Evolutionary conservation across 35 echinoderm and acorn worm genomes (phyloP).

Genomic region (Acanthaster planci): DNA sequence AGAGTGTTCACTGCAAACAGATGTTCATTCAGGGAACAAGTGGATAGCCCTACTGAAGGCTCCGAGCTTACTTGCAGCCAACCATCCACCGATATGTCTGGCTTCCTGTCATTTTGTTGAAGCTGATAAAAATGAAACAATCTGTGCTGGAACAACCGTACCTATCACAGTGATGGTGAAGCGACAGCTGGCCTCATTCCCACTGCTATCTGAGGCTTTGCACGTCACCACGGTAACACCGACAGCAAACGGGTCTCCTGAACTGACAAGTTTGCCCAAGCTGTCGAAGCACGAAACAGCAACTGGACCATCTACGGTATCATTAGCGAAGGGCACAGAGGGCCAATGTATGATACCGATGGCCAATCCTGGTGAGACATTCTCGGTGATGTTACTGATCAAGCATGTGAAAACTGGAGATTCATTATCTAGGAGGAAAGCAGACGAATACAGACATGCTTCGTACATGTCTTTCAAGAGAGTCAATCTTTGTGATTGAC

Average conservation of each 20-base stretch:
- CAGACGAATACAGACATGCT: no score
- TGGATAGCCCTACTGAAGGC: no score
- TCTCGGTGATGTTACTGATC: not conserved
- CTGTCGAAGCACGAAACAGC: not conserved
- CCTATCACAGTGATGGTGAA: slow-evolving; percentile 31
- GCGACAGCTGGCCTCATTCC: slow-evolving; percentile 17
- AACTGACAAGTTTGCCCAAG: not conserved
- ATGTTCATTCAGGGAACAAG: no score
- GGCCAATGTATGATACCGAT: not conserved
- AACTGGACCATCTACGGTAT: not conserved
- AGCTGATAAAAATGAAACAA: no score
- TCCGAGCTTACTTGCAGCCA: no score
- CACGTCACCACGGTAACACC: slow-evolving; percentile 13
- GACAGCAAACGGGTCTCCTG: not conserved
- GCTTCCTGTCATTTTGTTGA: no score
- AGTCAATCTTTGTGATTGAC: no score
- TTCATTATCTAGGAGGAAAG: not conserved
- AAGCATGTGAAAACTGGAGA: not conserved
- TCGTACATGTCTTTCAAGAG: no score
- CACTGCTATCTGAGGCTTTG: slow-evolving; percentile 18
- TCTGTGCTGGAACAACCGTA: not conserved
- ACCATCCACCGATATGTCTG: no score
- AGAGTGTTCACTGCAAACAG: no score
- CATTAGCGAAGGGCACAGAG: not conserved
- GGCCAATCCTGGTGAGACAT: not conserved